These are phyloP conservation scores for Acanthoscelides obtectus DNA, from an alignment of 2,888 invertebrate genomes.

Conservation along the genomic window DNA sequence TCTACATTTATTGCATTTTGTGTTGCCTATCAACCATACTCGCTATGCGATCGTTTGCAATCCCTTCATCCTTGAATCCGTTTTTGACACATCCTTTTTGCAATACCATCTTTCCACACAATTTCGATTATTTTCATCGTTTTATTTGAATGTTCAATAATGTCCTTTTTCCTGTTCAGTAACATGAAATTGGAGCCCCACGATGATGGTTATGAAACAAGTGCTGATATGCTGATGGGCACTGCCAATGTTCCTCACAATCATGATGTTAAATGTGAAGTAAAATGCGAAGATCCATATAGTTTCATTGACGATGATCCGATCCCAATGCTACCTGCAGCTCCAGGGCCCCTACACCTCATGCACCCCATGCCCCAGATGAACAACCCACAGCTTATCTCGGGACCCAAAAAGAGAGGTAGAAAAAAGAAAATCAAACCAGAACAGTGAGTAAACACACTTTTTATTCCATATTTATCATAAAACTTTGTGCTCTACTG, in stretches of 20 bases:
- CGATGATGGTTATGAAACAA: conserved; percentile 88
- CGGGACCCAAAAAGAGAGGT: conserved; percentile 75
- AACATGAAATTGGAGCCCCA: conserved; percentile 62
- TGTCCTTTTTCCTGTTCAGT: conserved; percentile 29
- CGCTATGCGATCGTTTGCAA: no score
- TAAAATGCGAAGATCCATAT: conserved; percentile 69
- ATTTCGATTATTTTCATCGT: no score
- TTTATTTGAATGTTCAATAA: neutral
- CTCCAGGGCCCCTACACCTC: conserved; percentile 35
- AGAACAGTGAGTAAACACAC: conserved; percentile 47
- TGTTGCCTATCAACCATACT: no score
- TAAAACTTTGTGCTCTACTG: no score
- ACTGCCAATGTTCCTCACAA: conserved; percentile 42
- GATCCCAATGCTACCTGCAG: conserved; percentile 45
- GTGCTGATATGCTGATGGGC: conserved; percentile 57
- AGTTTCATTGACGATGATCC: conserved; percentile 81
- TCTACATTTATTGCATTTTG: no score
- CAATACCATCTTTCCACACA: no score
- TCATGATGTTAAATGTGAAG: conserved; percentile 46
- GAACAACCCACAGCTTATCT: conserved; percentile 43
- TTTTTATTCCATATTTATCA: no score
- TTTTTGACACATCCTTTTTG: neutral
- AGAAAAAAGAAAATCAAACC: conserved; percentile 79
- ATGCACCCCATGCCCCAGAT: conserved; percentile 45
- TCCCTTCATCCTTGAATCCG: neutral